phyloP scores from a whole-genome alignment of 2,113 vertebrate genomes.

The Gila orcuttii region DNA sequence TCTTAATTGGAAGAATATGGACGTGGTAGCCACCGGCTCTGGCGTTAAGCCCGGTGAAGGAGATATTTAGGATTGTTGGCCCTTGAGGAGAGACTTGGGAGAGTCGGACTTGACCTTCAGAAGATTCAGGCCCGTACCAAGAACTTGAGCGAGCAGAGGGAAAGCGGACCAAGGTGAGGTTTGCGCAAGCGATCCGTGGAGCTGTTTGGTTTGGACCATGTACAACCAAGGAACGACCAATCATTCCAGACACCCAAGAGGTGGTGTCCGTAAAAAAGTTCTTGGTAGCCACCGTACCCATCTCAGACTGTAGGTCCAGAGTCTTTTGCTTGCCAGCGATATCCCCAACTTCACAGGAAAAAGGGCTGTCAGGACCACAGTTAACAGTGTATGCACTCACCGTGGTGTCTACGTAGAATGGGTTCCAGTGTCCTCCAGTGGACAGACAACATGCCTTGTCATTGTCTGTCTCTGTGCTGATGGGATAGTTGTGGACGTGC shows the following conservation, averaged over 20 bases:
- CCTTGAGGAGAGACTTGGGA: constrained; percentile 69
- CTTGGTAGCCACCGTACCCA: constrained; percentile 63
- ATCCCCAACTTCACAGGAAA: constrained; percentile 79
- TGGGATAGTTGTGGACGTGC: constrained; percentile 77
- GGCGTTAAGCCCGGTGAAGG: constrained; percentile 64
- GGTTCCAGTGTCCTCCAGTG: constrained; percentile 78
- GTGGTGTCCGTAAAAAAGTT: constrained; percentile 78
- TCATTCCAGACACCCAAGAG: constrained; percentile 69
- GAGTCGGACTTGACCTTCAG: constrained; percentile 67
- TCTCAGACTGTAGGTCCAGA: constrained; percentile 59
- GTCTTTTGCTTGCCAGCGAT: constrained; percentile 68
- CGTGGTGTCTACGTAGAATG: constrained; percentile 63
- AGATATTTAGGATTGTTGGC: constrained; percentile 68
- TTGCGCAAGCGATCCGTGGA: constrained; percentile 76
- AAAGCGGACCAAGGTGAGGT: constrained; percentile 69
- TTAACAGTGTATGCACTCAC: constrained; percentile 65
- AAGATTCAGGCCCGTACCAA: constrained; percentile 70
- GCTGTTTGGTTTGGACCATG: constrained; percentile 64
- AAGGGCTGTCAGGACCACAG: constrained; percentile 68
- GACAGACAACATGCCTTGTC: constrained; percentile 66
- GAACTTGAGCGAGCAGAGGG: constrained; percentile 54
- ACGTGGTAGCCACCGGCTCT: constrained; percentile 76
- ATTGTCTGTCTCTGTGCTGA: constrained; percentile 75
- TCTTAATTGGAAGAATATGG: constrained; percentile 73
- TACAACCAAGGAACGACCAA: constrained; percentile 77